Base-by-base conservation (phyloP, 2,888 invertebrate genomes). In the Euproctis similis region DNA sequence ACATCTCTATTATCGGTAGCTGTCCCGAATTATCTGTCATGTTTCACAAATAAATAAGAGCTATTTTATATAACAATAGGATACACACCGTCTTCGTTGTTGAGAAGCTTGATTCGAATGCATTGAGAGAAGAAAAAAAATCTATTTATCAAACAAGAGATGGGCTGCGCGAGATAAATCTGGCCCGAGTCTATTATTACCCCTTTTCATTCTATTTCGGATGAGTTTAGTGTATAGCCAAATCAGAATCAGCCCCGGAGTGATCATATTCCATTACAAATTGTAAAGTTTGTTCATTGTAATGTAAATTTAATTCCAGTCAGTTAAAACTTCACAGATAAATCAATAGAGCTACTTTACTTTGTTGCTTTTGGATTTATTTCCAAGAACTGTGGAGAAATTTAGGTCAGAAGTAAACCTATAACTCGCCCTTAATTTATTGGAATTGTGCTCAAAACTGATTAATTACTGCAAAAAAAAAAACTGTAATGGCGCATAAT, bases 1-100 rank as follows among this genome's bases (percentile, higher is more conserved):
- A 76, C 69, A 58, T 73, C 71, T 72, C 59, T 67, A 78, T n/a
- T n/a, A n/a, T 80, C 78, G 71, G 82, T 78, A 82, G 82, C 78
- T 59, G 52, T 59, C 53, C 57, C 54, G 69, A 66, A 78, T 77
- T 77, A 76, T 77, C 66, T 69, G 71, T 76, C 74, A 68, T 76
- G 74, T 75, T 77, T 73, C 68, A 75, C 70, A 75, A 70, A 82
- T 73, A 82, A 78, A 80, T 75, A 78, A 66, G 60, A 66, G 60
- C 65, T 66, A 70, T 77, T 78, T 72, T 65, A 70, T 73, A 66
- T 64, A 52, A 81, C 77, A 81, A 82, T 73, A 54, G 68, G 53
- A n/a, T 64, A 58, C 58, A 64, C 58, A 56, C 59, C 62, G 52
- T 56, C 61, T 60, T 58, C 57, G 57, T 58, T 60, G 52, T 50